Conservation (phyloP, 1,140 invertebrate species). For the Lysiphlebus fabarum region DNA sequence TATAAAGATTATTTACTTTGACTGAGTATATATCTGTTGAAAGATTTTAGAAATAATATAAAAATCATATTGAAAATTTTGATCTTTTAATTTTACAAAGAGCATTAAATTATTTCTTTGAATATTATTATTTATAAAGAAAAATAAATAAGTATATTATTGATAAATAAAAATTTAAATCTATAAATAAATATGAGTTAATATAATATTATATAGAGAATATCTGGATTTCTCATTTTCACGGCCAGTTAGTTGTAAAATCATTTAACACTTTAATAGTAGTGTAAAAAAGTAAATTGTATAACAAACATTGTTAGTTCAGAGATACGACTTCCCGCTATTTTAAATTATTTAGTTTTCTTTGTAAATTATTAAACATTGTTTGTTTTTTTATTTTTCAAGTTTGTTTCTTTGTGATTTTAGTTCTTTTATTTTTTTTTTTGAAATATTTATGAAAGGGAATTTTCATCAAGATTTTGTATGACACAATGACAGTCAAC, state of each 20-base stretch:
- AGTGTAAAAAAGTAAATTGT: constrained; percentile 49
- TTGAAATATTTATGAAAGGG: too few species aligned
- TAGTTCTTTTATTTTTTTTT: too few species aligned
- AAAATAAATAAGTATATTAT: neutral
- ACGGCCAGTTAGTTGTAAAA: constrained; percentile 40
- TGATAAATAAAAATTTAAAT: neutral
- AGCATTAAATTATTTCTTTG: too few species aligned
- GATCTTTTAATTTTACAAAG: too few species aligned
- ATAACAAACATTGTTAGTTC: constrained; percentile 42
- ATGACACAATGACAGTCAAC: too few species aligned
- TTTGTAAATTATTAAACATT: constrained; percentile 50
- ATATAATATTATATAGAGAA: constrained; percentile 32
- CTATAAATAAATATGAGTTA: constrained; percentile 34
- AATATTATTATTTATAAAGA: too few species aligned
- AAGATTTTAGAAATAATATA: too few species aligned
- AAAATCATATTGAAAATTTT: too few species aligned
- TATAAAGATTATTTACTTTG: too few species aligned
- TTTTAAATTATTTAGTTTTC: constrained; percentile 55
- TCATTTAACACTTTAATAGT: constrained; percentile 41
- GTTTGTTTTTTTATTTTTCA: constrained; percentile 31
- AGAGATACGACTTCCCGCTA: constrained; percentile 42
- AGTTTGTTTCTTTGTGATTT: neutral
- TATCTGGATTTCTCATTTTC: constrained; percentile 48
- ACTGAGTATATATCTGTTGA: too few species aligned
- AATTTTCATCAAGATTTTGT: too few species aligned